Evolutionary conservation across 2,888 invertebrate species (phyloP), one percentile per base, ranked within the genome.

Genomic region (Aphelenchoides bicaudatus): DNA sequence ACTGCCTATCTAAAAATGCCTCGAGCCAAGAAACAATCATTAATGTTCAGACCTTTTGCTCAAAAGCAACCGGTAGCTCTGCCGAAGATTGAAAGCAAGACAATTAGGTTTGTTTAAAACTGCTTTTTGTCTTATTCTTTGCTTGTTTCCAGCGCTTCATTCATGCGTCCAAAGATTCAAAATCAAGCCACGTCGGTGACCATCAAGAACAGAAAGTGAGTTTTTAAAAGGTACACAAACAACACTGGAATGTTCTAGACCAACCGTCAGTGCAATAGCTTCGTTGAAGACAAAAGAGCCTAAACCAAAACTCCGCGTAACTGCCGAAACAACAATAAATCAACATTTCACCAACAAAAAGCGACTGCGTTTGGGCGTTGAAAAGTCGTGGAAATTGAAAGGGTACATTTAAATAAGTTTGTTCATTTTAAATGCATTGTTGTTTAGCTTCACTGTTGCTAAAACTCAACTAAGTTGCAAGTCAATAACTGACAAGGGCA

Each of bases 351-450:
- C 37, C 16, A 51, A 51, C 16, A 27, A 30, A 6, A 19, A 25
- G 10, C 43, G 43, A 19, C 6, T 43, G 23, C 10, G n/a, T 10
- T 43, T 43, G 43, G 43, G 43, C 10, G 43, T 43, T 25, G 43
- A 43, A 43, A 56, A 55, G 51, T 54, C 2, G 48, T 25, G 27
- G 23, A 21, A 30, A 50, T 54, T 30, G 16, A 28, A 19, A 30
- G 50, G 50, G 50, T 13, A 27, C 29, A 8, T 21, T 19, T 21
- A 16, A 16, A 23, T 21, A 19, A 39, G 49, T 55, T 58, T 16
- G 13, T 60, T 61, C 56, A 53, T 48, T 53, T 23, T 53, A 58
- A 55, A 21, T 4, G 13, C 10, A 53, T 5, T 10, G 3, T 57
- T 2, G n/a, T 61, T 61, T 21, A 52, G 43, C 4, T 10, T 5